Conservation (phyloP, 2,113 vertebrate species). For the Psephotus haematonotus region DNA sequence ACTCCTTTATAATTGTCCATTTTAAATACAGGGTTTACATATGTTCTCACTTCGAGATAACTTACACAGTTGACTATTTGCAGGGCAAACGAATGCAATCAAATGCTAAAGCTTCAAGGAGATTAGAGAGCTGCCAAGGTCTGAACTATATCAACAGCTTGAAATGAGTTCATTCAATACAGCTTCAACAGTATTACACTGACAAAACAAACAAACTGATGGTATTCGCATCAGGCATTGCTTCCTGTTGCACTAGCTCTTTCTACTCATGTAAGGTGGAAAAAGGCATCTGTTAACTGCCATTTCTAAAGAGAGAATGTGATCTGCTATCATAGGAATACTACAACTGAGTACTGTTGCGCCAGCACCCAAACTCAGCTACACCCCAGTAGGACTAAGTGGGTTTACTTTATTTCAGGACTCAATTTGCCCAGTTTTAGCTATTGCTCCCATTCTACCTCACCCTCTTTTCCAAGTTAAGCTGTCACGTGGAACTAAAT, state of each 20-base stretch:
- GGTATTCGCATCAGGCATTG: neutral
- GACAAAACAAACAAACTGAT: constrained; percentile 65
- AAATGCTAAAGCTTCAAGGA: constrained; percentile 77
- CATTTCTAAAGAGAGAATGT: neutral
- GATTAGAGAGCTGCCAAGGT: constrained; percentile 79
- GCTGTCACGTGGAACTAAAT: fast-evolving
- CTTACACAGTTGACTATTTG: constrained; percentile 76
- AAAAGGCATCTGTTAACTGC: neutral
- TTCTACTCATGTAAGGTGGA: neutral
- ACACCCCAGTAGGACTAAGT: neutral
- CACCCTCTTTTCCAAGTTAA: neutral
- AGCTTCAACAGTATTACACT: constrained; percentile 64
- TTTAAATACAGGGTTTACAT: constrained; percentile 70
- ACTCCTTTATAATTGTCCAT: constrained; percentile 52
- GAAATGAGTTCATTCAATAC: constrained; percentile 71
- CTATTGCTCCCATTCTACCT: neutral
- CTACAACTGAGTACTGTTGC: neutral
- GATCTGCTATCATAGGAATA: neutral
- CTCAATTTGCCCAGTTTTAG: neutral
- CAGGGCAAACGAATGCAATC: constrained; percentile 78
- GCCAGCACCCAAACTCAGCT: neutral
- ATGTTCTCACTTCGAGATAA: constrained; percentile 76
- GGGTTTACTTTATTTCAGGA: neutral
- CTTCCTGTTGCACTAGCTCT: neutral
- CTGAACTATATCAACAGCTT: constrained; percentile 79